A percentile compares a stretch with the other conserved stretches of the same genome.
These are phyloP conservation scores for Copidosoma aretas DNA, from an alignment of 2,888 invertebrate species.

Conservation along the genomic window DNA sequence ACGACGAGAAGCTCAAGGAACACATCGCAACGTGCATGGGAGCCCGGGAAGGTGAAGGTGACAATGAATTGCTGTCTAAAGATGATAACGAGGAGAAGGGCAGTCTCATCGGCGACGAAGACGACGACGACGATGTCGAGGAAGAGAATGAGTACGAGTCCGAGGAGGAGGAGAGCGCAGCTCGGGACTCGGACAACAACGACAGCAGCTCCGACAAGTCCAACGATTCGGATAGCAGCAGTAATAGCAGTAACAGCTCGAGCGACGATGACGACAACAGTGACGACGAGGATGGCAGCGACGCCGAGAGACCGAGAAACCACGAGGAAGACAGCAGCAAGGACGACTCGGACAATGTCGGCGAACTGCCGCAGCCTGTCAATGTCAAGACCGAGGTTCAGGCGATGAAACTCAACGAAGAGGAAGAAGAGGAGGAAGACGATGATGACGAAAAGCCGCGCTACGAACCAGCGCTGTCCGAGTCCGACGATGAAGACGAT, in stretches of 20 bases:
- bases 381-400: conserved; percentile 22
- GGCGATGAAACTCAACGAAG: conserved; percentile 46
- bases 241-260: conserved; percentile 24
- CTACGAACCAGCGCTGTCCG: conserved; percentile 25
- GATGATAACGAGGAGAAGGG: conserved; percentile 49
- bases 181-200: conserved; percentile 44
- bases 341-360: conserved; percentile 22
- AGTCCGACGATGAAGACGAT: conserved; percentile 29
- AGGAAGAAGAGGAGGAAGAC: conserved; percentile 44
- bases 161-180: conserved; percentile 45
- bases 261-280: conserved; percentile 29
- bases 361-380: neutral
- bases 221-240: conserved; percentile 35
- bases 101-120: conserved; percentile 49
- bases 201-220: conserved; percentile 34
- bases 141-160: conserved; percentile 41
- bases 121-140: conserved; percentile 33
- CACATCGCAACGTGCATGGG: conserved; percentile 51
- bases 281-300: conserved; percentile 24
- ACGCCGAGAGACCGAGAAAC: conserved; percentile 2
- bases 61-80: conserved; percentile 34
- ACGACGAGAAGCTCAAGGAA: conserved; percentile 51
- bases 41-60: conserved; percentile 27
- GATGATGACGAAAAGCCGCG: conserved; percentile 41
- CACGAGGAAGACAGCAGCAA: conserved; percentile 22